These are phyloP conservation scores for Thalassophryne amazonica DNA, from an alignment of 2,797 vertebrate genomes.

Conservation along the genomic window DNA sequence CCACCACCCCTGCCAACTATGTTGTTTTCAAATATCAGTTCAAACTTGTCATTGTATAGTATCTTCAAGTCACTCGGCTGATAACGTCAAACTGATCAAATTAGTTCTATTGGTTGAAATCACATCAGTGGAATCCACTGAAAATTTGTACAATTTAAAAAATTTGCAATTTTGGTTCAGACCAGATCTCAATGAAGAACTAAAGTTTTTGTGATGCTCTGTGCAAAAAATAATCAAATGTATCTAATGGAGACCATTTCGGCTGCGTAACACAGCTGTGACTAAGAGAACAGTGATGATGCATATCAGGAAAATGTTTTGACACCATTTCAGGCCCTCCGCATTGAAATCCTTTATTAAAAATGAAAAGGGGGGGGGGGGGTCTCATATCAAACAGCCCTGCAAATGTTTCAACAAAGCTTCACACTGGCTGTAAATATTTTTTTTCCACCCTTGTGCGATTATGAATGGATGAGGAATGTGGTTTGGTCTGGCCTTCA, in stretches of 20 bases:
- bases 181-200: no score
- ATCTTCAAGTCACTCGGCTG: no score
- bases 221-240: slow-evolving; percentile 6
- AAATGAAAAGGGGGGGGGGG: slow-evolving; percentile 10
- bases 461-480: slow-evolving; percentile 41
- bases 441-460: slow-evolving; percentile 29
- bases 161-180: no score
- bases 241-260: background rate
- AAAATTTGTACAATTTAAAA: no score
- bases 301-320: slow-evolving; percentile 34
- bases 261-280: slow-evolving; percentile 35
- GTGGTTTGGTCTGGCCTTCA: slow-evolving; percentile 19
- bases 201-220: no score
- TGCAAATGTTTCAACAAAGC: slow-evolving; percentile 35
- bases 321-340: slow-evolving; percentile 13
- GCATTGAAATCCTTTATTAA: slow-evolving; percentile 25
- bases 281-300: slow-evolving; percentile 39
- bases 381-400: slow-evolving; percentile 25
- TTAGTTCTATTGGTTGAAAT: no score
- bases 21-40: no score
- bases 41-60: no score
- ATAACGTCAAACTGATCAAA: no score
- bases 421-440: slow-evolving; percentile 47
- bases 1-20: no score
- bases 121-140: no score